Evolutionary conservation across 2,113 vertebrate genomes (phyloP).

Genomic region (Prunella himalayana): DNA sequence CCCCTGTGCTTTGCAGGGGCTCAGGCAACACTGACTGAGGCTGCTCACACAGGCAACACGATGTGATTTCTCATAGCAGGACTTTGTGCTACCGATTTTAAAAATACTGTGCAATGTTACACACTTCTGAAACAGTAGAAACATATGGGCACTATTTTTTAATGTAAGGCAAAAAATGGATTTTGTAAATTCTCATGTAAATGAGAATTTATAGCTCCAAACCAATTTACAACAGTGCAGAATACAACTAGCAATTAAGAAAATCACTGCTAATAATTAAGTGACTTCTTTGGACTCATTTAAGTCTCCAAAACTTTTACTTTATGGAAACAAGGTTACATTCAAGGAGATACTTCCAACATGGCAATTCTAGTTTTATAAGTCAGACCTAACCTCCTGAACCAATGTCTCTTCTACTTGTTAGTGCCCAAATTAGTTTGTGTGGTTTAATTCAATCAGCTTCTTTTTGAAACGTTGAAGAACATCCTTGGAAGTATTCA

Average conservation of each 20-base stretch:
- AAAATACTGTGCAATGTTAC: neutral
- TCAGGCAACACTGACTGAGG: neutral
- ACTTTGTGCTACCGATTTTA: neutral
- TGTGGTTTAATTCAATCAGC: neutral
- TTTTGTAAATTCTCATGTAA: neutral
- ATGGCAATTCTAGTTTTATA: neutral
- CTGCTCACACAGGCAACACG: fast-evolving
- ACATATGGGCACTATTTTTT: neutral
- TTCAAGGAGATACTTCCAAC: neutral
- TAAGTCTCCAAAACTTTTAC: neutral
- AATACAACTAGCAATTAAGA: neutral
- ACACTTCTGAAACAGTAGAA: neutral
- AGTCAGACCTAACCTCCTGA: neutral
- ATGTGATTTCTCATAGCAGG: fast-evolving
- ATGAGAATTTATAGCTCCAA: neutral
- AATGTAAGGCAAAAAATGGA: neutral
- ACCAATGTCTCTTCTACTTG: neutral
- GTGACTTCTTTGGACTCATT: neutral
- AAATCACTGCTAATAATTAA: neutral
- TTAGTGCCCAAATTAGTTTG: neutral
- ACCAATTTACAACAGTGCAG: neutral
- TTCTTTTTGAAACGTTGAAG: neutral
- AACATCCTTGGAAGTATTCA: neutral
- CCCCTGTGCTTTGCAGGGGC: neutral
- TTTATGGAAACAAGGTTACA: neutral